A percentile compares a stretch with the other conserved stretches of the same genome.
phyloP scores from a whole-genome alignment of 2,888 invertebrate species.

The Parnassius smintheus region DNA sequence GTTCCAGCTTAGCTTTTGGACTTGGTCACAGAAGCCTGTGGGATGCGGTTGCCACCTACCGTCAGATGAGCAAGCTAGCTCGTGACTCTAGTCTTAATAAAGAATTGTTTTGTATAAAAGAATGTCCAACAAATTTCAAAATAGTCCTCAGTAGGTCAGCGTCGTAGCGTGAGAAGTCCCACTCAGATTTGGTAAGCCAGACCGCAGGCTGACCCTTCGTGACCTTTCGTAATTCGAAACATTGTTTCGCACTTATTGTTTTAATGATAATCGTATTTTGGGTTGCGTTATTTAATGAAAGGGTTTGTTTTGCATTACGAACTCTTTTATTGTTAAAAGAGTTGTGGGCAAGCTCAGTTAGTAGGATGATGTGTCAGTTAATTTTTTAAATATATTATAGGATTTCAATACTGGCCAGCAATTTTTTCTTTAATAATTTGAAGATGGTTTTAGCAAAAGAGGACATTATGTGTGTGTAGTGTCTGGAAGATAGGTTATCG shows the following conservation, averaged over 20 bases:
- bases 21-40: too few relatives aligned
- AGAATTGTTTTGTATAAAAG: not conserved
- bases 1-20: too few relatives aligned
- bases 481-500: too few relatives aligned
- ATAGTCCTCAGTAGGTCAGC: constrained; percentile 16
- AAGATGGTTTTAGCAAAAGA: too few relatives aligned
- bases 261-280: constrained; percentile 6
- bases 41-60: too few relatives aligned
- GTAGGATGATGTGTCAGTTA: too few relatives aligned
- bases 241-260: constrained; percentile 18
- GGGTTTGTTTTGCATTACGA: not conserved
- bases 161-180: constrained; percentile 7
- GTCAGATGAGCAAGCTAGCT: too few relatives aligned
- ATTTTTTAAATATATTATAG: too few relatives aligned
- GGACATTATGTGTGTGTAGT: too few relatives aligned
- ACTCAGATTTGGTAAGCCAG: not conserved
- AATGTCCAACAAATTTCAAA: not conserved
- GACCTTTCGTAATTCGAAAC: constrained; percentile 12
- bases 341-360: too few relatives aligned
- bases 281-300: constrained; percentile 9
- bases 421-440: too few relatives aligned
- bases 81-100: not conserved
- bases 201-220: constrained; percentile 4
- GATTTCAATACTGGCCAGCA: too few relatives aligned
- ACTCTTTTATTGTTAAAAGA: constrained; percentile 1